Conservation (phyloP, 2,888 invertebrate species). For the Fabriciana adippe region DNA sequence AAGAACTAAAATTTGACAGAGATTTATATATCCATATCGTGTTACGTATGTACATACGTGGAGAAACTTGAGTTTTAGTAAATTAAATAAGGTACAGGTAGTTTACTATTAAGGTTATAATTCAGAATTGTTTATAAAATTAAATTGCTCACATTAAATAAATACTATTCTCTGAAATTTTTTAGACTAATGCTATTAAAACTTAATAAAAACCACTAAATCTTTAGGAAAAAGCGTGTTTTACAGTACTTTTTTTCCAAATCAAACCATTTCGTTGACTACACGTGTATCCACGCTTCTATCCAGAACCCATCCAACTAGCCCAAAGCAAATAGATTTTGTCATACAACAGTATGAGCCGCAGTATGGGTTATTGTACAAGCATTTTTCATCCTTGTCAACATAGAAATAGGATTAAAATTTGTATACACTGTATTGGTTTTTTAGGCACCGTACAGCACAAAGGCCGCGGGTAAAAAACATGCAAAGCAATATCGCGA, state of each 20-base stretch:
- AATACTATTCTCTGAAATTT: too few relatives aligned
- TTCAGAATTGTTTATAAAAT: too few relatives aligned
- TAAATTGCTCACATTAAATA: too few relatives aligned
- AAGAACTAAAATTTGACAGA: too few relatives aligned
- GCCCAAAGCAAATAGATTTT: constrained; percentile 49
- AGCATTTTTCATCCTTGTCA: constrained; percentile 3
- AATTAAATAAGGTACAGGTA: too few relatives aligned
- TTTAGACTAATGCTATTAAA: too few relatives aligned
- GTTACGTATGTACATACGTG: too few relatives aligned
- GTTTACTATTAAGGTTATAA: too few relatives aligned
- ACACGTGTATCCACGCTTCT: constrained; percentile 37
- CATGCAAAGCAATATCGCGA: constrained; percentile 60
- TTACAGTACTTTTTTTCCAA: not conserved
- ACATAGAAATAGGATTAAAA: constrained; percentile 2
- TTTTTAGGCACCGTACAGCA: constrained; percentile 49
- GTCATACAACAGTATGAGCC: constrained; percentile 41
- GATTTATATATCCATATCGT: too few relatives aligned
- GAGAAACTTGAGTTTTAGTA: too few relatives aligned
- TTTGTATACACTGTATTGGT: constrained; percentile 8
- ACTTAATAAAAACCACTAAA: too few relatives aligned
- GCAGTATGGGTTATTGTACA: constrained; percentile 1
- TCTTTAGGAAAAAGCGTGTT: not conserved
- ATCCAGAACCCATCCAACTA: constrained; percentile 45
- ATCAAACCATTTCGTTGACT: not conserved
- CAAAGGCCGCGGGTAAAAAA: constrained; percentile 58